Base-by-base conservation (phyloP, 2,797 vertebrate species). In the Argyrosomus regius region DNA sequence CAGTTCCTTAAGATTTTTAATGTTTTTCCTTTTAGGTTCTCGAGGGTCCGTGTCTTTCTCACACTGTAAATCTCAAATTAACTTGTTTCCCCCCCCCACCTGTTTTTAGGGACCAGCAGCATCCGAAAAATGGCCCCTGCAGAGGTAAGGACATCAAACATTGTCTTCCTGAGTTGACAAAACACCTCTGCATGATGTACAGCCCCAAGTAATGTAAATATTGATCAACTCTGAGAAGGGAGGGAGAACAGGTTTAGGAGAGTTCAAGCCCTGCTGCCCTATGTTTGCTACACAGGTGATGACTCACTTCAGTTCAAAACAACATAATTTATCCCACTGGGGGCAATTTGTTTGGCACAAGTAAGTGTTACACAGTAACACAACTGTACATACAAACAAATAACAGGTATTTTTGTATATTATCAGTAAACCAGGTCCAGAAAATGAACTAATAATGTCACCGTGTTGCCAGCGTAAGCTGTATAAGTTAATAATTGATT, bases 121-220 rank as follows among this genome's bases (percentile, higher is more conserved):
- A 88, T 92, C 83, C 91, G 94, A 72, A 96, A 95, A 94, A 93
- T 94, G 92, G 92, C 94, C 56, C 89, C 94, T 24, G 85, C 94
- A 73, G 95, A 96, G 94, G 96, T 96, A 92, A 94, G 88, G 31
- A 79, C 1, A 0, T 57, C 5, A 59, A 18, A 61, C 26, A 58
- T 62, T 49, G 4, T 20, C 16, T 56, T 5, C 28, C 4, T 43
- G 3, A 66, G 43, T 57, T 49, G 4, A 52, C 16, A 50, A 60
- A 83, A 77, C 22, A 58, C 10, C 4, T 57, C 35, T 74, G n/a
- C 18, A 26, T 45, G 48, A 57, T 72, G 48, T 20, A 43, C 49
- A 68, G 52, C 58, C 28, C 14, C 2, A 53, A 26, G 73, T 54
- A 57, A 75, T 67, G 28, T 69, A 53, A 63, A 84, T 85, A 60